Conservation (phyloP, 2,797 vertebrate species). For the Chaenodraco wilsoni region DNA sequence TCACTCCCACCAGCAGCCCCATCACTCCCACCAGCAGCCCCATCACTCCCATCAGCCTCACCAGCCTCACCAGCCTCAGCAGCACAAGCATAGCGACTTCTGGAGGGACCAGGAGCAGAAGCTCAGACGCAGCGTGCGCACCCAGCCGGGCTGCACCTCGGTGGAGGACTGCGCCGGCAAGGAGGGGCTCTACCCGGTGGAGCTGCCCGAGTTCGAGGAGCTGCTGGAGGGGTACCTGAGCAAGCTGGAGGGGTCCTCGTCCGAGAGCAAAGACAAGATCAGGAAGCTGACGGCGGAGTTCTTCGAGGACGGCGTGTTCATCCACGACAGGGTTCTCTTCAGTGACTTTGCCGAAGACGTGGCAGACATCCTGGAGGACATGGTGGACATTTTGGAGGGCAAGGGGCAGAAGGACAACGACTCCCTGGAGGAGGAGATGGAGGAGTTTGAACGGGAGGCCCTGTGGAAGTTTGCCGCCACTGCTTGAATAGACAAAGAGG, state of each 20-base stretch:
- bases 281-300: conserved; percentile 72
- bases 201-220: conserved; percentile 79
- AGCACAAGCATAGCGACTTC: conserved; percentile 65
- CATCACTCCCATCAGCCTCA: conserved; percentile 23
- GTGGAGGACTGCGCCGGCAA: conserved; percentile 76
- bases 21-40: conserved; percentile 42
- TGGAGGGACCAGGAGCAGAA: conserved; percentile 83
- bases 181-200: conserved; percentile 81
- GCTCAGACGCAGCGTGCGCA: conserved; percentile 69
- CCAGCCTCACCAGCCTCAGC: conserved; percentile 59
- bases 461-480: conserved; percentile 82
- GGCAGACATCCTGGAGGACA: conserved; percentile 84
- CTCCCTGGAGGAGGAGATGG: conserved; percentile 84
- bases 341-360: conserved; percentile 81
- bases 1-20: background rate
- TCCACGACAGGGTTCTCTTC: conserved; percentile 79
- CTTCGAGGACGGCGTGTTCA: conserved; percentile 78
- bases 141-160: conserved; percentile 67
- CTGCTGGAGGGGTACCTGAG: conserved; percentile 83
- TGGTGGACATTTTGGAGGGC: conserved; percentile 75
- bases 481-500: conserved; percentile 52
- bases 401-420: conserved; percentile 53
- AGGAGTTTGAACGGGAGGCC: conserved; percentile 84
- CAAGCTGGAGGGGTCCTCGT: conserved; percentile 75
- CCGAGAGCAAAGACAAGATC: conserved; percentile 73